Evolutionary conservation across 2,888 invertebrate species (phyloP), one percentile per base, ranked within the genome.

Genomic region (Tiliacea aurago): DNA sequence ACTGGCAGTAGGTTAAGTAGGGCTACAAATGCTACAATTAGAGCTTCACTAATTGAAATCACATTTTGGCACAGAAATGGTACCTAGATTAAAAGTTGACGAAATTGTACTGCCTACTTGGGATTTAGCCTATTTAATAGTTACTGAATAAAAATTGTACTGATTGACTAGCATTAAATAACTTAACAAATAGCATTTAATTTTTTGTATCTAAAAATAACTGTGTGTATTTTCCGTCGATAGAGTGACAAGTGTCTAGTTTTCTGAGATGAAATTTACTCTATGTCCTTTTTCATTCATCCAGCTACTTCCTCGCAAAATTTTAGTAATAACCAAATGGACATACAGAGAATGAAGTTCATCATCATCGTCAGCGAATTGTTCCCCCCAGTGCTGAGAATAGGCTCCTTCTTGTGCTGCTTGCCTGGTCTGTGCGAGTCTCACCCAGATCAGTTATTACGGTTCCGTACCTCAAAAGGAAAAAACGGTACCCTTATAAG

Each of bases 61-160:
- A 61, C 55, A 70, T 70, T 76, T 76, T 76, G 82, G 81, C 81
- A 81, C 75, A 43, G 76, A 59, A 62, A 58, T 49, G 20, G 45
- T 33, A 53, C 53, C 74, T 51, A 78, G n/a, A 41, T 33, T 63
- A 23, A 33, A 80, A 55, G 61, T 49, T 66, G 43, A 51, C 37
- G n/a, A 61, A 47, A 71, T 43, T 78, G 13, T 61, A 18, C 15
- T 28, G 6, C 53, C 15, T 28, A 9, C 53, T 47, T 61, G 20
- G 7, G 9, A 47, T 51, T 53, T 61, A 69, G 37, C 4, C 1
- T 43, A 28, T 23, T 53, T 5, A 4, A 18, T 67, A n/a, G 15
- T 62, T 20, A 9, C 18, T n/a, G 3, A 33, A 49, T 56, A 5
- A 28, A 37, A 28, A 0, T 0, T 10, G 15, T 28, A 18, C 11